phyloP scores from a whole-genome alignment of 2,797 vertebrate species.

The Parotocinclus haroldoi region DNA sequence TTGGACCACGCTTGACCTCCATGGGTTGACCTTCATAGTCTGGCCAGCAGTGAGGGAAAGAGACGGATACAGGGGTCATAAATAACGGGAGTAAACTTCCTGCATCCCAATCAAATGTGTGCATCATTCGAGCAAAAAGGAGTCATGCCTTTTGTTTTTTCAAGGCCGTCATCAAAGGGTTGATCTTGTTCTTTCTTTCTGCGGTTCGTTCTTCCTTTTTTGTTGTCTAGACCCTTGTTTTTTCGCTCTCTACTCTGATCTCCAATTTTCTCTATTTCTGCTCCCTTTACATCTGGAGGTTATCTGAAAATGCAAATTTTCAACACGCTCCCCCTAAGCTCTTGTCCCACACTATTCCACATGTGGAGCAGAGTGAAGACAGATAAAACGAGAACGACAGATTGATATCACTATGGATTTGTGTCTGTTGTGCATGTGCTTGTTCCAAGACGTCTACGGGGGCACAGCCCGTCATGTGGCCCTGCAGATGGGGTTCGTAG shows the following conservation, averaged over 20 bases:
- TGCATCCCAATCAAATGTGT: constrained; percentile 34
- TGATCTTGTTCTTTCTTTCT: constrained; percentile 16
- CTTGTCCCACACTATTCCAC: constrained; percentile 44
- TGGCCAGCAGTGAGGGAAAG: constrained; percentile 34
- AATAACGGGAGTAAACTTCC: constrained; percentile 7
- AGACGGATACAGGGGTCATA: not conserved
- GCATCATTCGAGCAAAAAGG: constrained; percentile 30
- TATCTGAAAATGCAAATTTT: constrained; percentile 51
- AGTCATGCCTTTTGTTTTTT: constrained; percentile 20
- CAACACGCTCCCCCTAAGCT: constrained; percentile 28
- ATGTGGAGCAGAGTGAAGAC: constrained; percentile 41
- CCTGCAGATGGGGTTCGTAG: constrained; percentile 10
- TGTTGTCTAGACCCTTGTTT: constrained; percentile 12
- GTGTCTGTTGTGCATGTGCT: constrained; percentile 16
- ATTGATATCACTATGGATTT: constrained; percentile 33
- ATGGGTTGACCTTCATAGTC: constrained; percentile 51
- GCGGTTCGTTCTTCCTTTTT: constrained; percentile 9
- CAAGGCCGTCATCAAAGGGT: constrained; percentile 41
- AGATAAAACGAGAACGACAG: constrained; percentile 12
- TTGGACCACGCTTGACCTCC: constrained; percentile 63
- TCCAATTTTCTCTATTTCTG: constrained; percentile 10
- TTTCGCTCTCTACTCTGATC: constrained; percentile 14
- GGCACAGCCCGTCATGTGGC: not conserved
- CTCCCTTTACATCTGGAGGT: constrained; percentile 59
- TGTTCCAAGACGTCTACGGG: constrained; percentile 32